Percentiles rank a stretch among this genome's conserved stretches.
Conservation (phyloP, 2,888 invertebrate species). For the Trachelus troglodyta region DNA sequence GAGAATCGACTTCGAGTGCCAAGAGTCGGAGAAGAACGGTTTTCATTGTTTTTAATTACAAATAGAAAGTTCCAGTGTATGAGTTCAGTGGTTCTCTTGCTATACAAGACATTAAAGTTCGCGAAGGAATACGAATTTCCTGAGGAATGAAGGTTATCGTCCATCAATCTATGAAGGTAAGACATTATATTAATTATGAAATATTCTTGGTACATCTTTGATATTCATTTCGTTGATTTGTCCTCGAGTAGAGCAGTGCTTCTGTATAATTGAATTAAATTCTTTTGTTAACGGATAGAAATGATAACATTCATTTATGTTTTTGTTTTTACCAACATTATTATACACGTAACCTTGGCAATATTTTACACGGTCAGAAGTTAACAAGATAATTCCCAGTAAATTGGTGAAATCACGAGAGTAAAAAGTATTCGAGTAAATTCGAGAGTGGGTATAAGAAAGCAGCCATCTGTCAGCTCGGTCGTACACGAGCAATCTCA, state of each 20-base stretch:
- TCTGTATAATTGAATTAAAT: background rate
- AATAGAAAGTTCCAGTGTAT: background rate
- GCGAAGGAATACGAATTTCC: background rate
- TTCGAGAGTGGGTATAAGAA: slow-evolving; percentile 12
- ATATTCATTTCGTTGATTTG: background rate
- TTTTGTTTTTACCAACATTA: background rate
- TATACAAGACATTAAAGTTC: background rate
- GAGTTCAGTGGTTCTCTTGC: background rate
- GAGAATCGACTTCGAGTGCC: background rate
- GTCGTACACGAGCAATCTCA: slow-evolving; percentile 29
- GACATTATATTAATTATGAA: background rate
- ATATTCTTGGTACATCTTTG: background rate
- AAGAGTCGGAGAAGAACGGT: background rate
- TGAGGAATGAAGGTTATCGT: background rate
- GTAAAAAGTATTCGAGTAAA: slow-evolving; percentile 12
- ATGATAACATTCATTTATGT: background rate
- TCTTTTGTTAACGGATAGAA: background rate
- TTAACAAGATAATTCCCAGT: background rate
- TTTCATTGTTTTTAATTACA: background rate
- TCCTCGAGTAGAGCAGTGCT: background rate
- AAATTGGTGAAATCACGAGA: background rate
- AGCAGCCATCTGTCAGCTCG: slow-evolving; percentile 20
- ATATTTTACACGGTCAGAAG: background rate
- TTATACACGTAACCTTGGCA: background rate
- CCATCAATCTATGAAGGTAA: background rate